These are phyloP conservation scores for Trichogramma dendrolimi DNA, from an alignment of 2,888 invertebrate species.

Conservation along the genomic window DNA sequence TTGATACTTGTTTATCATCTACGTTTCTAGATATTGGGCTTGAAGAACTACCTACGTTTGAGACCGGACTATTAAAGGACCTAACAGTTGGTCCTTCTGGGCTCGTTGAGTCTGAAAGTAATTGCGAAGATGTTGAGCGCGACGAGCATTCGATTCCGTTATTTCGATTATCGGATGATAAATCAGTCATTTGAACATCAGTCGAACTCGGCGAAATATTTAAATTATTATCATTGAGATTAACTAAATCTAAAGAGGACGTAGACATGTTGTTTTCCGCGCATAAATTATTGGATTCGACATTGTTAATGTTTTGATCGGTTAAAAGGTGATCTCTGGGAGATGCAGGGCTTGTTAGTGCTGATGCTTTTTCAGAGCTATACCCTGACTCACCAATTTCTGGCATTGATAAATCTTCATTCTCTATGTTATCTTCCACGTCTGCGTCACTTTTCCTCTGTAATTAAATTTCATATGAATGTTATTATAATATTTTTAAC, in stretches of 20 bases:
- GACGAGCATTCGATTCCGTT: constrained; percentile 24
- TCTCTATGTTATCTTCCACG: constrained; percentile 68
- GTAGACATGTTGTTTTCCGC: not conserved
- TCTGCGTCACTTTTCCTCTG: constrained; percentile 65
- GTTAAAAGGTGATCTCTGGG: constrained; percentile 30
- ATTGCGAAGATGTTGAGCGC: constrained; percentile 33
- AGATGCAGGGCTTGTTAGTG: constrained; percentile 57
- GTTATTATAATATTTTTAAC: not conserved
- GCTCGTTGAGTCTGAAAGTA: constrained; percentile 39
- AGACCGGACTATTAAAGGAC: constrained; percentile 40
- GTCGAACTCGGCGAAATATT: constrained; percentile 28
- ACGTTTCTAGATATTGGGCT: constrained; percentile 53
- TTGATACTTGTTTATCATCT: constrained; percentile 48
- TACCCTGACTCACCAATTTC: constrained; percentile 65
- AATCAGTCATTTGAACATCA: constrained; percentile 34
- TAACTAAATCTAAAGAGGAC: not conserved
- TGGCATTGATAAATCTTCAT: constrained; percentile 48
- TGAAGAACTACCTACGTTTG: constrained; percentile 58
- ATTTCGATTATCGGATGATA: constrained; percentile 28
- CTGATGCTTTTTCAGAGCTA: constrained; percentile 60
- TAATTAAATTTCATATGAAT: constrained; percentile 8
- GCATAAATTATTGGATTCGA: constrained; percentile 1
- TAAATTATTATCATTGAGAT: constrained; percentile 10
- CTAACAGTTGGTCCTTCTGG: constrained; percentile 40
- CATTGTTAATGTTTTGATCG: constrained; percentile 5